Percentiles rank a stretch among this genome's conserved stretches.
phyloP scores from a whole-genome alignment of 2,888 invertebrate species.

The Cecidostiba fungosa region DNA sequence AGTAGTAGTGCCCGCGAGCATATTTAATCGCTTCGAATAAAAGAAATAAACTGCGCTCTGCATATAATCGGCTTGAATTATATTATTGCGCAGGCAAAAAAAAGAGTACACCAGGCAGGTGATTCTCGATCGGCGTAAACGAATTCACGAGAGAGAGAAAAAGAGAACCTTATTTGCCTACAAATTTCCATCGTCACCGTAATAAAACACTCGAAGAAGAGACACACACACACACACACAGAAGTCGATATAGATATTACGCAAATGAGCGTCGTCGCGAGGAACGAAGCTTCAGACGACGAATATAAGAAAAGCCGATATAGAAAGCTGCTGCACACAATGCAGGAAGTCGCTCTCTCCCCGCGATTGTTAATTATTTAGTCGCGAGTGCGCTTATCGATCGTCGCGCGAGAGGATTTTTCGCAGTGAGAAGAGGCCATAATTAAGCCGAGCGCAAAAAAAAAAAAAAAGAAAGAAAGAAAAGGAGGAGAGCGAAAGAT shows the following conservation, averaged over 20 bases:
- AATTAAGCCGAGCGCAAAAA: conserved; percentile 23
- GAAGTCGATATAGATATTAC: too few relatives aligned
- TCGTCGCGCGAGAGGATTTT: background rate
- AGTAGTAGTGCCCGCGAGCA: too few relatives aligned
- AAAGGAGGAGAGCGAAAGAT: conserved; percentile 25
- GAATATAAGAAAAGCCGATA: conserved; percentile 3
- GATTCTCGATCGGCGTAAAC: conserved; percentile 17
- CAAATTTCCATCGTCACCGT: conserved; percentile 37
- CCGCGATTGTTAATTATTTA: conserved; percentile 43
- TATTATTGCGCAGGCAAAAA: background rate
- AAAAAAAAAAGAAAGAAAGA: background rate
- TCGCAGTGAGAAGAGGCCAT: conserved; percentile 23
- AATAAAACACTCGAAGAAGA: conserved; percentile 30
- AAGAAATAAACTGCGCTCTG: background rate
- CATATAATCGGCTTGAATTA: background rate
- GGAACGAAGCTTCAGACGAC: too few relatives aligned
- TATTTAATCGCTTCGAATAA: background rate
- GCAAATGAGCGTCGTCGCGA: too few relatives aligned
- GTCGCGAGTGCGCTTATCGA: conserved; percentile 1
- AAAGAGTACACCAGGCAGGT: background rate
- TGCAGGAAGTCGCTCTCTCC: background rate
- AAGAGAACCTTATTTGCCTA: conserved; percentile 43
- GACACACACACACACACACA: background rate
- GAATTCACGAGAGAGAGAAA: conserved; percentile 22
- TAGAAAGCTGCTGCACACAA: background rate